A percentile compares a stretch with the other conserved stretches of the same genome.
Conservation (phyloP, 2,113 vertebrate genomes). For the Brienomyrus longianalis region DNA sequence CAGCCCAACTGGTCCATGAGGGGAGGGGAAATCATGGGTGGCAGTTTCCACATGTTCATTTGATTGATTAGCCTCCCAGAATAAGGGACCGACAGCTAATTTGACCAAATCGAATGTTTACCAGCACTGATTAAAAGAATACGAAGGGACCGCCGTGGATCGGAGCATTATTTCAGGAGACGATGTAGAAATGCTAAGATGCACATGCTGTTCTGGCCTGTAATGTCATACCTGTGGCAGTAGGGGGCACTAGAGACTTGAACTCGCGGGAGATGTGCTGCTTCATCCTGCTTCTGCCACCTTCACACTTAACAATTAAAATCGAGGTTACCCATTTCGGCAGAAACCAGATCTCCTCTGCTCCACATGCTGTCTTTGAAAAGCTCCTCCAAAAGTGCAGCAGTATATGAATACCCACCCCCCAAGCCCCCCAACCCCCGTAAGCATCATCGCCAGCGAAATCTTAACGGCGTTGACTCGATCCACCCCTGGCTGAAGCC, state of each 20-base stretch:
- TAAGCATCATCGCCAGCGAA: background rate
- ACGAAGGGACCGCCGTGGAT: background rate
- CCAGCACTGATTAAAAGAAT: background rate
- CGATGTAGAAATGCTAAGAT: background rate
- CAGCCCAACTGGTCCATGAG: background rate
- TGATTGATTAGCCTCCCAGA: background rate
- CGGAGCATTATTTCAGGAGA: background rate
- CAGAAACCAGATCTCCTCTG: background rate
- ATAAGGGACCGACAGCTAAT: background rate
- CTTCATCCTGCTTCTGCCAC: background rate
- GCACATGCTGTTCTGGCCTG: background rate
- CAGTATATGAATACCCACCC: background rate
- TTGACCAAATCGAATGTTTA: background rate
- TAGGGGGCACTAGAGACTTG: background rate
- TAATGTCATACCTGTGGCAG: background rate
- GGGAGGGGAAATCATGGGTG: background rate
- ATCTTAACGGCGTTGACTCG: background rate
- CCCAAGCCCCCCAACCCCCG: background rate
- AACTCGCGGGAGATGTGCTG: background rate
- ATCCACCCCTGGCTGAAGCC: background rate
- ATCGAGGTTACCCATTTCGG: constrained; percentile 5
- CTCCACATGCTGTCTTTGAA: background rate
- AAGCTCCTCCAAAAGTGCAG: background rate
- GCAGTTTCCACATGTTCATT: background rate
- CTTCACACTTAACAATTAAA: background rate